Conservation (phyloP, 2,888 invertebrate genomes). For the Dioctria linearis region DNA sequence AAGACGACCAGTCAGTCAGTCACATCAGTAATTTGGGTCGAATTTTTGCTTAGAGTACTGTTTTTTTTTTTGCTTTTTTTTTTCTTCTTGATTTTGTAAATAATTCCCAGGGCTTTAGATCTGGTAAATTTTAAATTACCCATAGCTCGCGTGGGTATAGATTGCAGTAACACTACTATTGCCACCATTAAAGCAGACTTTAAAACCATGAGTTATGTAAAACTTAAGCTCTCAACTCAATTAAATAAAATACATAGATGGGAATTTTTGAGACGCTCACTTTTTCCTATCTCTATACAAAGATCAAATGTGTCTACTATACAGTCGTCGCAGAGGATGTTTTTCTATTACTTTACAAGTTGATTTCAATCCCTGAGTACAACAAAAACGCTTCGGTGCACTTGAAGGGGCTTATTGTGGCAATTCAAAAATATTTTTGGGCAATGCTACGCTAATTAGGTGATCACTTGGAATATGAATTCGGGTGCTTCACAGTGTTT, state of each 20-base stretch:
- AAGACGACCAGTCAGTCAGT: too few species aligned
- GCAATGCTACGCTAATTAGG: not conserved
- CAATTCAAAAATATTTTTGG: not conserved
- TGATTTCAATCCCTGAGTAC: not conserved
- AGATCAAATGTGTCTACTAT: too few species aligned
- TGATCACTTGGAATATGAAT: not conserved
- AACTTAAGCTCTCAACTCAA: slow-evolving; percentile 13
- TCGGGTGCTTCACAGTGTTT: not conserved
- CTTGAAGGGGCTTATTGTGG: not conserved
- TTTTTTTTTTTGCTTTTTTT: not conserved
- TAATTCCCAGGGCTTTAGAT: slow-evolving; percentile 17
- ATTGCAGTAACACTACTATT: not conserved
- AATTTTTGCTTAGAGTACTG: not conserved
- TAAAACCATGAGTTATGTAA: slow-evolving; percentile 3
- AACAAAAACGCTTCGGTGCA: not conserved
- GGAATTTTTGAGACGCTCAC: not conserved
- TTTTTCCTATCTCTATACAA: not conserved
- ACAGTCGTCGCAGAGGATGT: too few species aligned
- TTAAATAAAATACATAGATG: not conserved
- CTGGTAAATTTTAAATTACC: slow-evolving; percentile 35
- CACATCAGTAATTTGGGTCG: slow-evolving; percentile 4
- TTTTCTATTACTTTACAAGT: too few species aligned
- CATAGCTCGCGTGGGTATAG: slow-evolving; percentile 23
- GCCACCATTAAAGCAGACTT: not conserved
- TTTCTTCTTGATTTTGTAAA: not conserved